Percentiles rank a stretch among this genome's conserved stretches.
phyloP scores from a whole-genome alignment of 2,888 invertebrate genomes.

The Troglohyphantes excavatus region DNA sequence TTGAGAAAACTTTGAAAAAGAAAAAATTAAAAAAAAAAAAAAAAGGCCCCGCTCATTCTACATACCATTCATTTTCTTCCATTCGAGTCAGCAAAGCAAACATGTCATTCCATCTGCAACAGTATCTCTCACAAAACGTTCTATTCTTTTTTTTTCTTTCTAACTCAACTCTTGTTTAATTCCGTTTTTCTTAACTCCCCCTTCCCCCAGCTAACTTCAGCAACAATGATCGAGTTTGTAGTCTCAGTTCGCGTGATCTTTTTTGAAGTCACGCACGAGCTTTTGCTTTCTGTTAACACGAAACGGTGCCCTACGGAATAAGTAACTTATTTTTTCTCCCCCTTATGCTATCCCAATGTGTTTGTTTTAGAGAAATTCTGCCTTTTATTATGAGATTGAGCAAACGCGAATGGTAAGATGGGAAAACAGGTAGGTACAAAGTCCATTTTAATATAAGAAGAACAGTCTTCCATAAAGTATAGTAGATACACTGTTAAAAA shows the following conservation, averaged over 20 bases:
- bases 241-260: conserved; percentile 31
- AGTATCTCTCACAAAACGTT: conserved; percentile 34
- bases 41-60: too few species aligned
- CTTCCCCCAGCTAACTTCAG: conserved; percentile 28
- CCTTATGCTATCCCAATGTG: too few species aligned
- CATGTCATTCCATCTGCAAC: conserved; percentile 63
- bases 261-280: conserved; percentile 54
- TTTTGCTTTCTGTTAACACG: neutral
- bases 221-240: conserved; percentile 33
- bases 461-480: too few species aligned
- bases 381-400: too few species aligned
- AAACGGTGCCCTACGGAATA: neutral
- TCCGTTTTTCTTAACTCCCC: conserved; percentile 8
- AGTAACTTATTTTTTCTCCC: conserved; percentile 1
- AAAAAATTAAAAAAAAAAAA: too few species aligned
- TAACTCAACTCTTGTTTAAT: neutral
- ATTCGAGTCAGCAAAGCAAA: conserved; percentile 33
- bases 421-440: too few species aligned
- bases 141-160: too few species aligned
- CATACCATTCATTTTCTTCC: neutral
- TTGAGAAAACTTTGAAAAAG: too few species aligned
- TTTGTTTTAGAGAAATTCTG: too few species aligned
- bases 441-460: too few species aligned
- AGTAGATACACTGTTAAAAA: too few species aligned
- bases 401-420: too few species aligned